Evolutionary conservation across 1,140 invertebrate species (phyloP).

Genomic region (Macrocentrus cingulum): DNA sequence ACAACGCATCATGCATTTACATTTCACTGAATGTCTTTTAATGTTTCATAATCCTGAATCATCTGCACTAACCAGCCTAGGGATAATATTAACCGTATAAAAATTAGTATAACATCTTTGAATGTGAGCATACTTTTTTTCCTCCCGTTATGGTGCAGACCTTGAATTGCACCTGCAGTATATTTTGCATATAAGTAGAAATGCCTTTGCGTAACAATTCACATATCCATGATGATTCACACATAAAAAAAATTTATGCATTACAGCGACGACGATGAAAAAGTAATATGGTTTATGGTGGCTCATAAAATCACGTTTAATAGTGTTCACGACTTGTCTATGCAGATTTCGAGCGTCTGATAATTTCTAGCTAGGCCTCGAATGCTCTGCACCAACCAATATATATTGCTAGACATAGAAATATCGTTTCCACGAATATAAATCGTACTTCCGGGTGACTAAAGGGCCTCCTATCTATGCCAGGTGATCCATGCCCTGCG

Average conservation of each 20-base stretch:
- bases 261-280: conserved; percentile 18
- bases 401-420: conserved; percentile 5
- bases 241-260: no score
- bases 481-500: conserved; percentile 6
- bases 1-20: conserved; percentile 2
- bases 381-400: conserved; percentile 9
- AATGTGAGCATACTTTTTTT: no score
- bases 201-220: neutral
- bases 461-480: neutral
- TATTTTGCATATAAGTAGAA: no score
- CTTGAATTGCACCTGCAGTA: neutral
- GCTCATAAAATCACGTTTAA: conserved; percentile 46
- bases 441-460: conserved; percentile 2
- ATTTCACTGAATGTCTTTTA: neutral
- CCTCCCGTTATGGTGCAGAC: no score
- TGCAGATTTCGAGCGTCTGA: conserved; percentile 51
- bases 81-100: neutral
- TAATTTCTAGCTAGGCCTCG: conserved; percentile 37
- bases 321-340: conserved; percentile 49
- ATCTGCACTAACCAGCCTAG: no score
- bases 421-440: conserved; percentile 7
- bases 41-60: conserved; percentile 2
- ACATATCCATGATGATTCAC: no score
- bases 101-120: no score
- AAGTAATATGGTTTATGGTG: conserved; percentile 30